Base-by-base conservation (phyloP, 2,113 vertebrate species). In the Caloenas nicobarica region DNA sequence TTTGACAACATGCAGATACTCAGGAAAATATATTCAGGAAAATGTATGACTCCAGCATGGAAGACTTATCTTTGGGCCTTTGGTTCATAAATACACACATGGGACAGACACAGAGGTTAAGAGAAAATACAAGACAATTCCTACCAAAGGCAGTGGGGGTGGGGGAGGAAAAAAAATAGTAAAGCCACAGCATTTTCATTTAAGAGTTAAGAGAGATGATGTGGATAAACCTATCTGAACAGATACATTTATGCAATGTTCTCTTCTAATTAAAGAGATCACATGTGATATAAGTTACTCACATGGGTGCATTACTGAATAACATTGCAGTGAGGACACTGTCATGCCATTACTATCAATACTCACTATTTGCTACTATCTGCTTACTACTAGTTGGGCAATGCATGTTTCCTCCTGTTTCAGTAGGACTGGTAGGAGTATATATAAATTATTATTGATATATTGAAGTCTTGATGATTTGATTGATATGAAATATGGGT, bases 301-400 rank as follows among this genome's bases (percentile, higher is more conserved):
- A 16, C 31, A 10, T 1, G 17, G 38, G 4, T 15, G 9, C 1
- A 0, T 16, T 53, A 56, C 29, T 17, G 26, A 34, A 6, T 0
- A 40, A 9, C 3, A 13, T 2, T 46, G 29, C 26, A 5, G 21
- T 5, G 28, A 29, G 70, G 44, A 18, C 42, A 34, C 25, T 60
- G 38, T 7, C 44, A 21, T 0, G 23, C 13, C 70, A 36, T 10
- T n/a, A 44, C 81, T 11, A 12, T 13, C 51, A 87, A 65, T 61
- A 7, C n/a, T 86, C 46, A 34, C 23, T 88, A 5, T 5, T 57
- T 71, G 44, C 57, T 91, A 31, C 65, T 89, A 46, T 8, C 42
- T 91, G 70, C 86, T 87, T 91, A 64, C 85, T 96, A 68, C 15
- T 8, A 44, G 34, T 1, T 66, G 40, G 48, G 48, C 33, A 84